A percentile compares a stretch with the other conserved stretches of the same genome.
These are phyloP conservation scores for Argyrosomus japonicus DNA, from an alignment of 2,113 vertebrate genomes.

Conservation along the genomic window DNA sequence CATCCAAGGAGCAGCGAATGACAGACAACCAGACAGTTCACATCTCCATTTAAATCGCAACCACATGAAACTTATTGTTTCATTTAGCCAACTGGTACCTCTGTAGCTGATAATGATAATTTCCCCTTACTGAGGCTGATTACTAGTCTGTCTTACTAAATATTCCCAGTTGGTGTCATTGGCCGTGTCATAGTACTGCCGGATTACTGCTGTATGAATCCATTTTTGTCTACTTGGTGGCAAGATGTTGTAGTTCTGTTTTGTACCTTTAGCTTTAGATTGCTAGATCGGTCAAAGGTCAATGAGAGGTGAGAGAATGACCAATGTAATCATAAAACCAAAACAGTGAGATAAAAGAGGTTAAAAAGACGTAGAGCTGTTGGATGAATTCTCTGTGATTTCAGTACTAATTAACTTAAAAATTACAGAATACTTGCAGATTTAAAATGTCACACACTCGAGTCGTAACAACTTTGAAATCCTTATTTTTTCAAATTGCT, in stretches of 20 bases:
- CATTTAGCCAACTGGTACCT: conserved; percentile 54
- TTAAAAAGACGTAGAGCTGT: not conserved
- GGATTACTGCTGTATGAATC: conserved; percentile 14
- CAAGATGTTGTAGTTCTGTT: not conserved
- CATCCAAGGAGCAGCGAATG: conserved; percentile 68
- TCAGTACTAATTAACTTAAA: not conserved
- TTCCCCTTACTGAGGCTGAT: conserved; percentile 36
- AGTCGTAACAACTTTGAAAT: not conserved
- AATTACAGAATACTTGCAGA: not conserved
- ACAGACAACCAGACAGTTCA: conserved; percentile 71
- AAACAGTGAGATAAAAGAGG: not conserved
- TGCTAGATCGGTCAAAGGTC: not conserved
- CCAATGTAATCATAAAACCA: not conserved
- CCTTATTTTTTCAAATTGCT: not conserved
- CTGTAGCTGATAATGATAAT: conserved; percentile 50
- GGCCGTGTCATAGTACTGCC: conserved; percentile 16
- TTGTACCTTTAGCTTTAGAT: not conserved
- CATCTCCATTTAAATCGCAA: conserved; percentile 58
- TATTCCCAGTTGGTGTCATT: conserved; percentile 38
- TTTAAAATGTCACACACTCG: not conserved
- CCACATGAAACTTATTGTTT: conserved; percentile 64
- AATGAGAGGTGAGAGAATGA: not conserved
- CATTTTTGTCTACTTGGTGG: not conserved
- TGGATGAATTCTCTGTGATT: not conserved
- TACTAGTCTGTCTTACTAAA: conserved; percentile 42